Evolutionary conservation across 2,113 vertebrate species (phyloP).

Genomic region (Siphamia tubifer): DNA sequence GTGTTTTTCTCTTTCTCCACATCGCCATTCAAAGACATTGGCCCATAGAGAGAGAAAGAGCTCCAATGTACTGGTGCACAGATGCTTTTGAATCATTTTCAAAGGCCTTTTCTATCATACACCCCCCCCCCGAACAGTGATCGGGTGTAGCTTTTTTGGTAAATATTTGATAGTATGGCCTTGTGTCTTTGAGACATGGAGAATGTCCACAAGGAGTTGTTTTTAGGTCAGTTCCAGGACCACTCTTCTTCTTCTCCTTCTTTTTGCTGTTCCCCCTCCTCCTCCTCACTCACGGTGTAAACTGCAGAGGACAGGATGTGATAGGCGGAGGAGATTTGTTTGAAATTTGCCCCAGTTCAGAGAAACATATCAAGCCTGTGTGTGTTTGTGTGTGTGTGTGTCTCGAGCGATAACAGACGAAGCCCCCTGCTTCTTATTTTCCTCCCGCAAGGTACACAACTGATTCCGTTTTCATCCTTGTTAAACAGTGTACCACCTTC

Average conservation of each 20-base stretch:
- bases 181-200: conserved; percentile 46
- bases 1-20: conserved; percentile 31
- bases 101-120: conserved; percentile 53
- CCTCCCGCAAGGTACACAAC: conserved; percentile 35
- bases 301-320: conserved; percentile 46
- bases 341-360: conserved; percentile 68
- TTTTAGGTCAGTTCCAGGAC: conserved; percentile 72
- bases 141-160: conserved; percentile 56
- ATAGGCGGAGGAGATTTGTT: conserved; percentile 58
- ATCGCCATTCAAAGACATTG: conserved; percentile 31
- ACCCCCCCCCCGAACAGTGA: conserved; percentile 13
- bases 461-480: conserved; percentile 51
- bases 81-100: conserved; percentile 62
- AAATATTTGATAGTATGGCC: conserved; percentile 71
- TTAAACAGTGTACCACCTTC: conserved; percentile 55
- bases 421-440: conserved; percentile 28
- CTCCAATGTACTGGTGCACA: conserved; percentile 36
- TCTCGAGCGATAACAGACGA: conserved; percentile 54
- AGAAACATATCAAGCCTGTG: conserved; percentile 27
- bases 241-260: conserved; percentile 1
- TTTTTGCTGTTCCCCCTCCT: conserved; percentile 6
- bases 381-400: conserved; percentile 22
- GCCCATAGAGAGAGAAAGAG: conserved; percentile 4
- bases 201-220: conserved; percentile 53
- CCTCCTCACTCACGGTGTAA: neutral